Evolutionary conservation across 1,140 invertebrate species (phyloP).

Genomic region (Drosophila burlai): DNA sequence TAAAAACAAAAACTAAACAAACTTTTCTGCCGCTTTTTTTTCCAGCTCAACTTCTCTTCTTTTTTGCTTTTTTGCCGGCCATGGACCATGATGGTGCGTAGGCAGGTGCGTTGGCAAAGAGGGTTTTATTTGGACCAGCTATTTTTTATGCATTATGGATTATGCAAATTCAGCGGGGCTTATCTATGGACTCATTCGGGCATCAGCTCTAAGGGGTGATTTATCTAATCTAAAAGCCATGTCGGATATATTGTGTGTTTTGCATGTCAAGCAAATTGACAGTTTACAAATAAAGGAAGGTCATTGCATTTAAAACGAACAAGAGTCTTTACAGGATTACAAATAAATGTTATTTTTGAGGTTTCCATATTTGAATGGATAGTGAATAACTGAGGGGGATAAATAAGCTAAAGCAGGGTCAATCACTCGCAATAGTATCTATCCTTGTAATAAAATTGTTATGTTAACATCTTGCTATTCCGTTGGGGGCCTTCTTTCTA

Average conservation of each 20-base stretch:
- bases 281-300: conserved; percentile 4
- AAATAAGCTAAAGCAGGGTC: no score
- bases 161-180: conserved; percentile 21
- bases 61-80: conserved; percentile 2
- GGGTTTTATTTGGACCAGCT: not conserved
- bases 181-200: conserved; percentile 6
- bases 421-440: not conserved
- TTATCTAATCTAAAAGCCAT: conserved; percentile 11
- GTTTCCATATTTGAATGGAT: not conserved
- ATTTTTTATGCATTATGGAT: conserved; percentile 15
- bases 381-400: no score
- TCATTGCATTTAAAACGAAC: not conserved
- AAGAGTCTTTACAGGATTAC: not conserved
- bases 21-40: conserved; percentile 53
- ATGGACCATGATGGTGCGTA: conserved; percentile 23
- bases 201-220: not conserved
- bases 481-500: not conserved
- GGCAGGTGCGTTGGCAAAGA: conserved; percentile 14
- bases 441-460: not conserved
- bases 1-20: conserved; percentile 77
- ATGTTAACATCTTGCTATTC: not conserved
- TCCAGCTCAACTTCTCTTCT: conserved; percentile 28
- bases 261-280: conserved; percentile 11
- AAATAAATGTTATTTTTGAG: no score
- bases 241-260: not conserved